Percentiles rank a stretch among this genome's conserved stretches.
Evolutionary conservation across 2,797 vertebrate genomes (phyloP).

Genomic region (Oryzias sinensis): DNA sequence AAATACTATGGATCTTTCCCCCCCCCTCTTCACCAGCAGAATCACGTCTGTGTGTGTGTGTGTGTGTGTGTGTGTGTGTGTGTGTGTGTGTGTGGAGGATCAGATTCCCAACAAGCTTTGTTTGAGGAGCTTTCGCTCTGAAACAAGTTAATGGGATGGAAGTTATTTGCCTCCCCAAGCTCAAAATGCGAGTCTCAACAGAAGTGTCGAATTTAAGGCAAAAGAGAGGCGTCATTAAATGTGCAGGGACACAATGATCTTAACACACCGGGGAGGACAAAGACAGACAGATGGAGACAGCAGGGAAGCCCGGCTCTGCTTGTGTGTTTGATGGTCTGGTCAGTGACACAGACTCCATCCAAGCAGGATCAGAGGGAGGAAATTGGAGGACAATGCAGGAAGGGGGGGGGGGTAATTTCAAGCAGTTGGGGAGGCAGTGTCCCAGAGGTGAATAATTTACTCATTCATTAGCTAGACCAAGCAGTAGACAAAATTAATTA

Average conservation of each 20-base stretch:
- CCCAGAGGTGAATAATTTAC: constrained; percentile 80
- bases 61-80: constrained; percentile 26
- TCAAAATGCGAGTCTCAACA: constrained; percentile 74
- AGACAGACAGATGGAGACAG: constrained; percentile 88
- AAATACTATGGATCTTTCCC: constrained; percentile 75
- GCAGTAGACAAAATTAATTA: constrained; percentile 83
- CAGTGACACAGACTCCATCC: constrained; percentile 75
- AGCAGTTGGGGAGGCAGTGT: constrained; percentile 66
- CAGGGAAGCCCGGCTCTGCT: constrained; percentile 38
- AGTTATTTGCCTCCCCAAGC: constrained; percentile 81
- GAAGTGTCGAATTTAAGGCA: constrained; percentile 74
- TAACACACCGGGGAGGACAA: constrained; percentile 76
- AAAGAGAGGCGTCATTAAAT: constrained; percentile 73
- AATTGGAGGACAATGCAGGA: constrained; percentile 74
- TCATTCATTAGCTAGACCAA: constrained; percentile 82
- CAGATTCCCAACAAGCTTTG: constrained; percentile 83
- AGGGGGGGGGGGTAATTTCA: constrained; percentile 71
- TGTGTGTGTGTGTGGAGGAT: constrained; percentile 52
- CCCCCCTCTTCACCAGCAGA: constrained; percentile 42
- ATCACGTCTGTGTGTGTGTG: constrained; percentile 22
- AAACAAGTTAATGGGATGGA: constrained; percentile 94
- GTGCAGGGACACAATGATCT: constrained; percentile 85
- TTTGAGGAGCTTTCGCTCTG: constrained; percentile 83
- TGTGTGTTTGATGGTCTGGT: constrained; percentile 50
- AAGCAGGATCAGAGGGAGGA: constrained; percentile 74